These are phyloP conservation scores for Drosophila parabipectinata DNA, from an alignment of 1,140 invertebrate genomes.

Conservation along the genomic window DNA sequence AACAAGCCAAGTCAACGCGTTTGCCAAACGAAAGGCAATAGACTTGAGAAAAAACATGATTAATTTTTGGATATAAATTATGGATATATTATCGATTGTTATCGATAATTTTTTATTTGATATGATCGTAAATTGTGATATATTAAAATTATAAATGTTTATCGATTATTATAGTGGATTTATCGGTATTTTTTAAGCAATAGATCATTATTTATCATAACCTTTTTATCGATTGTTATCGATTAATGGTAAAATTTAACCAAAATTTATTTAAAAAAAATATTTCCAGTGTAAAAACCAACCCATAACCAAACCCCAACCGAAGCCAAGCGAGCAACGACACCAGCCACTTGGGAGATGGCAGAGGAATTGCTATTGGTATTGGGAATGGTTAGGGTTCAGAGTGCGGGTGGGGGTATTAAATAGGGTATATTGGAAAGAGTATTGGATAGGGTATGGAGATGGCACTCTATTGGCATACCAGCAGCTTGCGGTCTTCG, in stretches of 20 bases:
- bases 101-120: too few relatives aligned
- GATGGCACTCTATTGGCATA: neutral
- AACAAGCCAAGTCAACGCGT: conserved; percentile 54
- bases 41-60: neutral
- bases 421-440: conserved; percentile 4
- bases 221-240: too few relatives aligned
- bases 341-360: conserved; percentile 61
- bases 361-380: conserved; percentile 37
- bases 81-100: too few relatives aligned
- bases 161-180: too few relatives aligned
- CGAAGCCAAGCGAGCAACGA: conserved; percentile 52
- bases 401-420: too few relatives aligned
- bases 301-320: conserved; percentile 34
- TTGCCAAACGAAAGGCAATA: conserved; percentile 7
- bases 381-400: conserved; percentile 10
- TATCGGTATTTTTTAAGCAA: too few relatives aligned
- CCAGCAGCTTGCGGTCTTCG: conserved; percentile 11
- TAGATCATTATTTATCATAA: too few relatives aligned
- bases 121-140: too few relatives aligned
- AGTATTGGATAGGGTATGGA: neutral
- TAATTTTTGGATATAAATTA: too few relatives aligned
- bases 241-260: too few relatives aligned
- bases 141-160: too few relatives aligned
- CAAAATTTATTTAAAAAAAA: neutral
- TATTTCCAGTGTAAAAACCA: conserved; percentile 12